A percentile compares a stretch with the other conserved stretches of the same genome.
These are phyloP conservation scores for Hipparchia sbordonii DNA, from an alignment of 2,888 invertebrate genomes.

Conservation along the genomic window DNA sequence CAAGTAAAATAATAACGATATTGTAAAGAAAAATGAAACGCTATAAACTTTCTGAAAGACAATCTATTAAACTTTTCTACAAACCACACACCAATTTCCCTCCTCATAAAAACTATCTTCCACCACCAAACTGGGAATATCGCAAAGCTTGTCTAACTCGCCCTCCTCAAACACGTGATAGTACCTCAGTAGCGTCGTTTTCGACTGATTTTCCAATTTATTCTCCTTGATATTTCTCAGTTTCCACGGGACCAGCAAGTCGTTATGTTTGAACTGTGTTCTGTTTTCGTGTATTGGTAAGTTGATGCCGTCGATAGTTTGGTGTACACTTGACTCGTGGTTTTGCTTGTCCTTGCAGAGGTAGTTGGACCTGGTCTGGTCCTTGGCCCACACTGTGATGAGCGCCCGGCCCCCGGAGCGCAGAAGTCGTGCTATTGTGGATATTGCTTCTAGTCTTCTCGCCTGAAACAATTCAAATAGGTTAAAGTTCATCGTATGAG, in stretches of 20 bases:
- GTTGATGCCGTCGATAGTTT: conserved; percentile 56
- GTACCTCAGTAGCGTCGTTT: conserved; percentile 88
- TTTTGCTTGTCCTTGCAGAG: conserved; percentile 53
- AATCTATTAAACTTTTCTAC: conserved; percentile 82
- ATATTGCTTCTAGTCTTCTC: conserved; percentile 88
- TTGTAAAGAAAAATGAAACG: not conserved
- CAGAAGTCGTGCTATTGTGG: conserved; percentile 89
- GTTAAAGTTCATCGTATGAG: not conserved
- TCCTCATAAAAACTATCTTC: conserved; percentile 94
- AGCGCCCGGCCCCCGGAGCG: conserved; percentile 88
- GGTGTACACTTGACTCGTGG: conserved; percentile 40
- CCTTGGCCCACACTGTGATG: conserved; percentile 98
- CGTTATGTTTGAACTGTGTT: conserved; percentile 94
- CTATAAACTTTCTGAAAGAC: not conserved
- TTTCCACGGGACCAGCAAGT: conserved; percentile 98
- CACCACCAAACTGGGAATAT: conserved; percentile 80
- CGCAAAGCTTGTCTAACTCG: conserved; percentile 86
- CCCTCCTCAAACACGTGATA: conserved; percentile 96
- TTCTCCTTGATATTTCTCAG: conserved; percentile 70
- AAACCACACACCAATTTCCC: conserved; percentile 97
- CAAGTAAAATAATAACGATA: too few relatives aligned
- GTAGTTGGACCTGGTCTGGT: conserved; percentile 87
- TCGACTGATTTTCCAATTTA: conserved; percentile 59
- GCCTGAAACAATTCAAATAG: conserved; percentile 69
- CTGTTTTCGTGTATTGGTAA: conserved; percentile 95